Base-by-base conservation (phyloP, 2,113 vertebrate genomes). In the Tupaia tana region DNA sequence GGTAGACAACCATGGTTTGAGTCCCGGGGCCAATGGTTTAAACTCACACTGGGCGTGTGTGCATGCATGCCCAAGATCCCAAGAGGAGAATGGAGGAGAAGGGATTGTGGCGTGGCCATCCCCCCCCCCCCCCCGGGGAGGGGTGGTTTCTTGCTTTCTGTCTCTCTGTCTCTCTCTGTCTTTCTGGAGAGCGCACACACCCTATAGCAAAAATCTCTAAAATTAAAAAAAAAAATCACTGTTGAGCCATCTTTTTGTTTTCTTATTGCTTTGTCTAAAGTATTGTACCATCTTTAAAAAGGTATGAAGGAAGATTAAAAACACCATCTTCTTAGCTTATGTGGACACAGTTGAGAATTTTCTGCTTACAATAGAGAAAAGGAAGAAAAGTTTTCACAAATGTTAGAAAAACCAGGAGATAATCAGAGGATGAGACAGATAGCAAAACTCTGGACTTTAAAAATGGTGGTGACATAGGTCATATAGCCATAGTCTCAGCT, bases 331-430 rank as follows among this genome's bases (percentile, higher is more conserved):
- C 11, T 77, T 78, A 83, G n/a, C 18, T 73, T 83, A 34, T 19
- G 75, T 78, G 15, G 61, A 67, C 24, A 54, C 2, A 31, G 6
- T 13, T 90, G 77, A 87, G 64, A 87, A 93, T 22, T 56, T 64
- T 89, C 15, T 92, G 11, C 56, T 84, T 58, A 67, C 74, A 86
- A 8, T 9, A 15, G 3, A 43, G 29, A 87, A 31, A 19, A 71
- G n/a, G 88, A 94, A 16, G 79, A 84, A 66, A 82, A 63, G 16
- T 81, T 81, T 69, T 81, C 31, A 81, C 15, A 93, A 83, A 61
- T 86, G 54, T 12, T 81, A 77, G 43, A 66, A 73, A 19, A 83
- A 56, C 82, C 18, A 27, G 13, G 24, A 71, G 63, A 67, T 73
- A 87, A 66, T 71, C 2, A 66, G 69, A 71, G 84, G 14, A 54